phyloP scores from a whole-genome alignment of 2,797 vertebrate genomes.

The Spinus olivaceus region DNA sequence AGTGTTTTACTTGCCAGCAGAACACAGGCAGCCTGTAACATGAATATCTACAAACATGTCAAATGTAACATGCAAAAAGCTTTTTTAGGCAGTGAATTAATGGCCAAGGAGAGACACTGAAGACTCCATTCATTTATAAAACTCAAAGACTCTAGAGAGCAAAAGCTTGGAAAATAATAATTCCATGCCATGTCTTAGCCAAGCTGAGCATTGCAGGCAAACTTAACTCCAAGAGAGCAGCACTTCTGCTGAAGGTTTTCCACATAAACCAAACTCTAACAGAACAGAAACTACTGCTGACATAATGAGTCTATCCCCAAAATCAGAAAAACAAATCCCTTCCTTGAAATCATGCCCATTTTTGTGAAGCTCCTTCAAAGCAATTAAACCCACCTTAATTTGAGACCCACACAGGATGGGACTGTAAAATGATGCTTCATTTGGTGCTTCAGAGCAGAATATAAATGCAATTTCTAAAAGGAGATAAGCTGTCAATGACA shows the following conservation, averaged over 20 bases:
- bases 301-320: background rate
- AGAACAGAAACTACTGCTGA: background rate
- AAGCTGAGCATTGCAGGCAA: background rate
- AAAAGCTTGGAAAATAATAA: background rate
- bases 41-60: background rate
- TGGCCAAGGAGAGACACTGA: background rate
- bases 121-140: background rate
- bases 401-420: background rate
- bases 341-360: background rate
- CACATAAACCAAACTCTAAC: background rate
- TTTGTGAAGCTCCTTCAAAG: background rate
- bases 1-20: background rate
- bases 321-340: background rate
- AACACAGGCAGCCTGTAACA: background rate
- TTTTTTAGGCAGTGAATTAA: background rate
- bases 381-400: background rate
- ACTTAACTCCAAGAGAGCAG: background rate
- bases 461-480: background rate
- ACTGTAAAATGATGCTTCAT: background rate
- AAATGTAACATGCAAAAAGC: background rate
- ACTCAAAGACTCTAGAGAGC: background rate
- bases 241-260: background rate
- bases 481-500: background rate
- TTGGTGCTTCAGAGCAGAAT: background rate
- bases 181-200: accelerated